Percentiles rank a stretch among this genome's conserved stretches.
phyloP scores from a whole-genome alignment of 2,888 invertebrate species.

The Galerucella calmariensis region DNA sequence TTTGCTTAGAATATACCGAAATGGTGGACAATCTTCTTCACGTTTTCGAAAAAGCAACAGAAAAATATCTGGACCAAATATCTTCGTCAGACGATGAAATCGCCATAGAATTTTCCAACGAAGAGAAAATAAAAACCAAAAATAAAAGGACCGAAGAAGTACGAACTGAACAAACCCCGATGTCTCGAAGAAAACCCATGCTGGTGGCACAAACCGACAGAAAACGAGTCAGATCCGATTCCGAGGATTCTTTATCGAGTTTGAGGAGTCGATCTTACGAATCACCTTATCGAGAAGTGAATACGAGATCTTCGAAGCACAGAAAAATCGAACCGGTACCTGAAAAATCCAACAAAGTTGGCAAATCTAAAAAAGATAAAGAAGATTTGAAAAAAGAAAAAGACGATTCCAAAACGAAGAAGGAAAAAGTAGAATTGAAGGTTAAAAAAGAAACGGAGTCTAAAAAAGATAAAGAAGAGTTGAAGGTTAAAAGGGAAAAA shows the following conservation, averaged over 20 bases:
- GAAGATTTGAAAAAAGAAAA: conserved; percentile 31
- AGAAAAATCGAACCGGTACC: conserved; percentile 35
- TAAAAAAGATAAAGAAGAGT: conserved; percentile 32
- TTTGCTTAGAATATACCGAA: conserved; percentile 80
- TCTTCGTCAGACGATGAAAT: conserved; percentile 84
- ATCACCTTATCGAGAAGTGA: conserved; percentile 38
- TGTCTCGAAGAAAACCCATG: conserved; percentile 57
- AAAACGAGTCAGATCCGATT: conserved; percentile 56
- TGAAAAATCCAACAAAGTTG: conserved; percentile 37
- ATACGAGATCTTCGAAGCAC: conserved; percentile 36
- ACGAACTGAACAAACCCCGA: conserved; percentile 37
- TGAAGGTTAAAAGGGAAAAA: conserved; percentile 53
- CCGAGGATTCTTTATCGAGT: conserved; percentile 51
- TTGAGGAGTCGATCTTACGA: conserved; percentile 44
- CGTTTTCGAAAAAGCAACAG: conserved; percentile 84
- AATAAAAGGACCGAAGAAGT: conserved; percentile 41
- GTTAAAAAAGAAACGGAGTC: conserved; percentile 13
- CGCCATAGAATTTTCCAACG: conserved; percentile 73
- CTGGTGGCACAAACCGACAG: conserved; percentile 57
- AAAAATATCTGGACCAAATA: conserved; percentile 84
- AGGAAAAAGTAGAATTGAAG: conserved; percentile 20
- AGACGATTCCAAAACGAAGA: conserved; percentile 28
- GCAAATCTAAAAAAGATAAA: conserved; percentile 26
- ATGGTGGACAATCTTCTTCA: conserved; percentile 88
- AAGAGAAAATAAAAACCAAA: conserved; percentile 60